phyloP scores from a whole-genome alignment of 2,888 invertebrate genomes.

The Thecophora atra region DNA sequence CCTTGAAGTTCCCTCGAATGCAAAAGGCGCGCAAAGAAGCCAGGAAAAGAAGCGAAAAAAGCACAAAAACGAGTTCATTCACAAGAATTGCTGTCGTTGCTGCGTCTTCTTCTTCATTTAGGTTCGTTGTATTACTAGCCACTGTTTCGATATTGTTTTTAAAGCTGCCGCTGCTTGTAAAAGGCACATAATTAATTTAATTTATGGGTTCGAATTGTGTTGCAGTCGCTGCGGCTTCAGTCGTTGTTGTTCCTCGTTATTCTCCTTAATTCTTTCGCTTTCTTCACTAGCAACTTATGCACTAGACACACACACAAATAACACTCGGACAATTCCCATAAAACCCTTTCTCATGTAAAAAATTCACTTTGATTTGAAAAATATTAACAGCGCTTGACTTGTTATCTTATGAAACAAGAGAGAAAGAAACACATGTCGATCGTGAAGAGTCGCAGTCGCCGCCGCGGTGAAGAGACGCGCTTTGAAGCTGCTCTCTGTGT shows the following conservation, averaged over 20 bases:
- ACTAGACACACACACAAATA: neutral
- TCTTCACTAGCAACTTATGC: neutral
- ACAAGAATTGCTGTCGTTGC: constrained; percentile 21
- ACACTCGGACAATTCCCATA: neutral
- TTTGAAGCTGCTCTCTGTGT: neutral
- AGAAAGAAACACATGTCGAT: neutral
- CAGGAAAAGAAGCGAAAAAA: neutral
- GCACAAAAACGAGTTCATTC: constrained; percentile 20
- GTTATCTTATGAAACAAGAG: too few relatives aligned
- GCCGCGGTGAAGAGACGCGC: neutral
- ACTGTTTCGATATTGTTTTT: neutral
- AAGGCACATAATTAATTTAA: constrained; percentile 32
- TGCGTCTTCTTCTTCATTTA: neutral
- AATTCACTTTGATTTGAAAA: constrained; percentile 7
- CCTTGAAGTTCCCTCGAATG: neutral
- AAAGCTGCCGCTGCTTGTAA: neutral
- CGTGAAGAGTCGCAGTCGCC: neutral
- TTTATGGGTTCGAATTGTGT: constrained; percentile 33
- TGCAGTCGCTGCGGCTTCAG: neutral
- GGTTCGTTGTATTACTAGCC: neutral
- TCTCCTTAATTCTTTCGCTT: neutral
- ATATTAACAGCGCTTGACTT: neutral
- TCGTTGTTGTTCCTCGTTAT: neutral
- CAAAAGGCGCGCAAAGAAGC: neutral
- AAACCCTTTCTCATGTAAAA: neutral